phyloP scores from a whole-genome alignment of 2,888 invertebrate species.

The Xylota sylvarum region DNA sequence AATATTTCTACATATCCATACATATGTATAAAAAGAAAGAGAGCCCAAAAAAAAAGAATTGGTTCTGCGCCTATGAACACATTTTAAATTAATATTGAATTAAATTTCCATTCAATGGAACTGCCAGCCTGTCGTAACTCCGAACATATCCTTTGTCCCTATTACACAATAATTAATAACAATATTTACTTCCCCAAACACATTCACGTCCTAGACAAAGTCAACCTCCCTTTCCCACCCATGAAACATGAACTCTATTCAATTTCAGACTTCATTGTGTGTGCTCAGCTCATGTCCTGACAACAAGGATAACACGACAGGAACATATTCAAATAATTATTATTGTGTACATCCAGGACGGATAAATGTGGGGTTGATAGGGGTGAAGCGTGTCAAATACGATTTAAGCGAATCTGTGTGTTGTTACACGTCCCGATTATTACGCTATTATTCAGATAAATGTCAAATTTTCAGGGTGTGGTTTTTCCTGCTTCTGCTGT shows the following conservation, averaged over 20 bases:
- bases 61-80: slow-evolving; percentile 72
- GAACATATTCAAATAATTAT: slow-evolving; percentile 76
- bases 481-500: slow-evolving; percentile 65
- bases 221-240: slow-evolving; percentile 36
- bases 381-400: slow-evolving; percentile 75
- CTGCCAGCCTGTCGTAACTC: slow-evolving; percentile 10
- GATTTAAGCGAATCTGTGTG: slow-evolving; percentile 77
- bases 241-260: slow-evolving; percentile 44
- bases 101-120: slow-evolving; percentile 57
- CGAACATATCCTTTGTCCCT: slow-evolving; percentile 46
- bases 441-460: slow-evolving; percentile 76
- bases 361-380: slow-evolving; percentile 40
- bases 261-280: slow-evolving; percentile 66
- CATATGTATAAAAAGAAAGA: slow-evolving; percentile 20
- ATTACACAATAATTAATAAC: slow-evolving; percentile 74
- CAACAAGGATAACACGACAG: slow-evolving; percentile 76
- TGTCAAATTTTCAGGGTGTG: slow-evolving; percentile 77
- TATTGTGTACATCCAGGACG: slow-evolving; percentile 55
- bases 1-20: no score
- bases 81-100: slow-evolving; percentile 75
- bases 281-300: slow-evolving; percentile 61
- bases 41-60: slow-evolving; percentile 50
- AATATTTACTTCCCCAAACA: slow-evolving; percentile 64
- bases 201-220: neutral
- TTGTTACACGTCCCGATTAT: slow-evolving; percentile 76